A percentile compares a stretch with the other conserved stretches of the same genome.
Conservation (phyloP, 2,113 vertebrate genomes). For the Lagopus muta region DNA sequence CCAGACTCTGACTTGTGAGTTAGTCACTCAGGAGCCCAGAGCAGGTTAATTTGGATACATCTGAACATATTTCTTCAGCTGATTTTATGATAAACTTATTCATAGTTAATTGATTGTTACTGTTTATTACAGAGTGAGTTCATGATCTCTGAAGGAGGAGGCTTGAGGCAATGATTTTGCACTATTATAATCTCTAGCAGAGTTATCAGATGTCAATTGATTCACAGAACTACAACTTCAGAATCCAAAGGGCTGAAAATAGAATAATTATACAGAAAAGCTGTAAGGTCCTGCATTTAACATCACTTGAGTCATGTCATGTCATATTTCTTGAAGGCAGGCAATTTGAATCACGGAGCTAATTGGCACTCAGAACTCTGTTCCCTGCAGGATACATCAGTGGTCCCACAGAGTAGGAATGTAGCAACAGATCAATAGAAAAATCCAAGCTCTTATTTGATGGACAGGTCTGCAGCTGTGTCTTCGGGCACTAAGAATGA, state of each 20-base stretch:
- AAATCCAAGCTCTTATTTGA: not conserved
- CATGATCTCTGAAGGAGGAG: not conserved
- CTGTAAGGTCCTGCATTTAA: not conserved
- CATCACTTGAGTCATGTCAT: not conserved
- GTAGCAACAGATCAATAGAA: not conserved
- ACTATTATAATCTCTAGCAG: not conserved
- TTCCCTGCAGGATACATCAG: not conserved
- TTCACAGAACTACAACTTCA: not conserved
- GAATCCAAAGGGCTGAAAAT: not conserved
- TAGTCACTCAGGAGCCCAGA: not conserved
- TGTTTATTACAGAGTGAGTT: not conserved
- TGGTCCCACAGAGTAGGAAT: not conserved
- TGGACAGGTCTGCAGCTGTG: not conserved
- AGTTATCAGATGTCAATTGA: not conserved
- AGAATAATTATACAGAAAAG: not conserved
- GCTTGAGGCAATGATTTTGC: not conserved
- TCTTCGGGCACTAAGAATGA: rapidly evolving
- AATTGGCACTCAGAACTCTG: not conserved
- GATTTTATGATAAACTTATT: not conserved
- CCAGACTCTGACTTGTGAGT: not conserved
- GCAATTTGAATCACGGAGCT: not conserved
- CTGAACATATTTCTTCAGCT: not conserved
- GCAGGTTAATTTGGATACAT: not conserved
- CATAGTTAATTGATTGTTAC: not conserved
- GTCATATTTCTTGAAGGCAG: not conserved